A percentile compares a stretch with the other conserved stretches of the same genome.
These are phyloP conservation scores for Latheticus oryzae DNA, from an alignment of 2,888 invertebrate species.

Conservation along the genomic window DNA sequence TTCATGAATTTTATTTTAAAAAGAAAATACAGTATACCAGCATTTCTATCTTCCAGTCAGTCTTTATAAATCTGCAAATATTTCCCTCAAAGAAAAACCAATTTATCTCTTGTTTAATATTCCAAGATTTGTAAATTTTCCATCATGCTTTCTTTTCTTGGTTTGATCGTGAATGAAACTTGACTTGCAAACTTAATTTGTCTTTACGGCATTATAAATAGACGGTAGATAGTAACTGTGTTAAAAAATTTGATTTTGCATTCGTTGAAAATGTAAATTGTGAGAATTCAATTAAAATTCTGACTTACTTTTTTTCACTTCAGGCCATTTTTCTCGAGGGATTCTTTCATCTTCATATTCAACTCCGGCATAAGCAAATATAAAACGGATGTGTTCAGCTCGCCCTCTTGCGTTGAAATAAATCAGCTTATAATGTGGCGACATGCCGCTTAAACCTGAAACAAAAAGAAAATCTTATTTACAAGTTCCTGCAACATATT, in stretches of 20 bases:
- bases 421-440: conserved; percentile 67
- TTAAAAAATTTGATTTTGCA: conserved; percentile 26
- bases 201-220: conserved; percentile 8
- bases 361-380: conserved; percentile 70
- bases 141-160: conserved; percentile 1
- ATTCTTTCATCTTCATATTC: conserved; percentile 70
- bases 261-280: conserved; percentile 14
- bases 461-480: conserved; percentile 13
- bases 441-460: conserved; percentile 44
- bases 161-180: conserved; percentile 22
- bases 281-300: conserved; percentile 8
- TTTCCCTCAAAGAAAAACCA: too few relatives aligned
- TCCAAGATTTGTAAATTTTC: neutral
- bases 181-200: conserved; percentile 23
- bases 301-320: conserved; percentile 67
- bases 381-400: conserved; percentile 70
- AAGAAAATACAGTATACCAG: too few relatives aligned
- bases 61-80: too few relatives aligned
- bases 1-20: too few relatives aligned
- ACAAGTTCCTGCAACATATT: too few relatives aligned
- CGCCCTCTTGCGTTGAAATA: conserved; percentile 71
- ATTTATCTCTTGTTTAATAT: too few relatives aligned
- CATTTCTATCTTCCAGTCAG: too few relatives aligned
- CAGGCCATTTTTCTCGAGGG: conserved; percentile 68
- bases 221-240: conserved; percentile 7